These are phyloP conservation scores for Chaetodon auriga DNA, from an alignment of 2,113 vertebrate species.

Conservation along the genomic window DNA sequence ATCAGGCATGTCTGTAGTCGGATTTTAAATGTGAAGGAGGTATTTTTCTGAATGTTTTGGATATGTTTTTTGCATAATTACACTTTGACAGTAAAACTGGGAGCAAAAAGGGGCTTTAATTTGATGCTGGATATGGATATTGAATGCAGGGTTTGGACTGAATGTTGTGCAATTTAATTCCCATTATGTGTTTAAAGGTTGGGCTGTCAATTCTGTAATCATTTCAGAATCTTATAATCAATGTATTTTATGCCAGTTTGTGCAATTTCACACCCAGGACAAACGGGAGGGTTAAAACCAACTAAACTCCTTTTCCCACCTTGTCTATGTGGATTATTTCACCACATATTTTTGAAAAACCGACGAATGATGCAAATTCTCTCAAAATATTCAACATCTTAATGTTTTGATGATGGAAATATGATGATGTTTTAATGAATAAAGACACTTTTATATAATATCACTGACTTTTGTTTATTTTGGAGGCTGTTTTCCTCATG, in stretches of 20 bases:
- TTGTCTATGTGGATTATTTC: neutral
- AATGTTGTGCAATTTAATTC: neutral
- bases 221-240: neutral
- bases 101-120: neutral
- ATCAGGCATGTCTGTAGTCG: slow-evolving; percentile 48
- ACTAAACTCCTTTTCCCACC: neutral
- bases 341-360: neutral
- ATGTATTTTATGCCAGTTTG: neutral
- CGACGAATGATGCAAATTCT: neutral
- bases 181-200: neutral
- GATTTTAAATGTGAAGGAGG: slow-evolving; percentile 38
- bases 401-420: neutral
- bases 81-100: slow-evolving; percentile 7
- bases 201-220: neutral
- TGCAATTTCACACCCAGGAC: neutral
- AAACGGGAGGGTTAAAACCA: neutral
- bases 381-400: neutral
- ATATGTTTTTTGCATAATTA: slow-evolving; percentile 45
- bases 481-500: neutral
- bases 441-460: too few species aligned
- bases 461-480: too few species aligned
- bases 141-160: neutral
- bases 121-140: neutral
- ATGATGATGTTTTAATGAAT: neutral
- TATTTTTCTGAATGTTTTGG: slow-evolving; percentile 31